Evolutionary conservation across 2,797 vertebrate genomes (phyloP).

Genomic region (Rhabdomys pumilio): DNA sequence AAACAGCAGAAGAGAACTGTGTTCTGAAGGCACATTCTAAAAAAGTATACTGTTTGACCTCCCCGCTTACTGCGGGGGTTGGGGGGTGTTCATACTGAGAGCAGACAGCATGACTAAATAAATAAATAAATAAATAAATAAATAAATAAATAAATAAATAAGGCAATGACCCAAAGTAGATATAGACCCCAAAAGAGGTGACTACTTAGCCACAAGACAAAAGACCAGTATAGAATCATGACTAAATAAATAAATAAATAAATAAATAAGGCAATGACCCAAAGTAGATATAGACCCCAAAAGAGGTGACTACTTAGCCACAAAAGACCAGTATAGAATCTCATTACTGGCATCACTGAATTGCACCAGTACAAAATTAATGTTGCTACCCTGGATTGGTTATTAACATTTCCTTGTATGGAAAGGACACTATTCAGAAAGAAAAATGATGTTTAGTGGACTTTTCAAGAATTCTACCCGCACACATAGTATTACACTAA

Average conservation of each 20-base stretch:
- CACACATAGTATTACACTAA: conserved; percentile 27
- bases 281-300: neutral
- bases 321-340: neutral
- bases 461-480: conserved; percentile 37
- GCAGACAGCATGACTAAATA: neutral
- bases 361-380: neutral
- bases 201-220: neutral
- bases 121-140: neutral
- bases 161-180: neutral
- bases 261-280: neutral
- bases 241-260: no score
- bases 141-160: conserved; percentile 3
- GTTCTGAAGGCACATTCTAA: neutral
- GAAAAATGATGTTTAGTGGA: neutral
- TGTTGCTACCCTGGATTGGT: neutral
- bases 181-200: neutral
- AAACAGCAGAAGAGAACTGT: neutral
- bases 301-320: neutral
- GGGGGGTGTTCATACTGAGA: neutral
- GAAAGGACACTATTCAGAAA: neutral
- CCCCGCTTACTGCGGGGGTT: neutral
- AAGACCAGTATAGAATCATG: neutral
- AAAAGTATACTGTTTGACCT: neutral
- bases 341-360: neutral
- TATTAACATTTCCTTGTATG: neutral